phyloP scores from a whole-genome alignment of 2,113 vertebrate species.

The Nanorana parkeri region DNA sequence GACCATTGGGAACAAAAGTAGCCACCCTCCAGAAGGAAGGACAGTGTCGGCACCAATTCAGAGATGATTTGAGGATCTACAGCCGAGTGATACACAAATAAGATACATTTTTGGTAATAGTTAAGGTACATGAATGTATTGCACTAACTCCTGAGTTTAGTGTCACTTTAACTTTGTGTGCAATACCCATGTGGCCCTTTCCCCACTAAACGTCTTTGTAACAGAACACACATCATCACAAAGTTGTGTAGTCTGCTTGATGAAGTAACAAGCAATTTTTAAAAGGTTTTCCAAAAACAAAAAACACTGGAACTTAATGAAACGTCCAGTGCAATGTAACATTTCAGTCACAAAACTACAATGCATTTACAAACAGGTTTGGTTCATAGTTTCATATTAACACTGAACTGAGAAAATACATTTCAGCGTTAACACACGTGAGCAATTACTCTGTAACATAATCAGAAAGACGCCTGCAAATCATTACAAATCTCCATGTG shows the following conservation, averaged over 20 bases:
- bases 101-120: no score
- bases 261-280: constrained; percentile 25
- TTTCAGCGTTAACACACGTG: constrained; percentile 42
- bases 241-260: background rate
- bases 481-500: background rate
- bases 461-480: background rate
- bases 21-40: no score
- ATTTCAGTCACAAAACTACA: constrained; percentile 32
- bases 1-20: no score
- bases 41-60: no score
- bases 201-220: background rate
- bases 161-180: no score
- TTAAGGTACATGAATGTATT: no score
- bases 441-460: constrained; percentile 1
- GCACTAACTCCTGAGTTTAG: no score
- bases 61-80: no score
- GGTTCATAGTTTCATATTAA: constrained; percentile 41
- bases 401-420: constrained; percentile 53
- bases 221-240: background rate
- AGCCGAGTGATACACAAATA: no score
- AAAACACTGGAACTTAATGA: constrained; percentile 17
- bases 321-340: constrained; percentile 32
- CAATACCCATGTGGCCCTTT: no score
- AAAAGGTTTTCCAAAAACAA: background rate
- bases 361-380: constrained; percentile 35